Evolutionary conservation across 2,888 invertebrate species (phyloP), one percentile per base, ranked within the genome.

Genomic region (Chalcosyrphus nemorum): DNA sequence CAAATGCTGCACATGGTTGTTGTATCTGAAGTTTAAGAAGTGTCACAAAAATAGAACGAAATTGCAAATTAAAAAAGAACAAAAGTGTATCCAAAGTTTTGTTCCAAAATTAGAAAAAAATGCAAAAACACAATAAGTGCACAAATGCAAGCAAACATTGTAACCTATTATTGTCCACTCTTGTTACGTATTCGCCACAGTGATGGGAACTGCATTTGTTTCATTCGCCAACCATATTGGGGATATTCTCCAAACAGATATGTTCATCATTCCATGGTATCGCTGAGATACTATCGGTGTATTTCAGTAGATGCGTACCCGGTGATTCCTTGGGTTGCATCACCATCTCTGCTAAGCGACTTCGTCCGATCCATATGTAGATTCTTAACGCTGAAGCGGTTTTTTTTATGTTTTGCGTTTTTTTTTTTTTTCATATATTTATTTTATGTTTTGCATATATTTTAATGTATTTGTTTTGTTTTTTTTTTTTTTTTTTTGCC

Each of bases 351-450:
- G 82, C 82, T 29, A 82, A 66, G 7, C 61, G 77, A 29, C 72
- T 63, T 5, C 61, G 66, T 68, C 77, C 82, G 13, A 82, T 74
- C 77, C 82, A 78, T 61, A 63, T 82, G 72, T 68, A 82, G 38
- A 82, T 82, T 71, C 77, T 82, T 43, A 82, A 38, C 41, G 82
- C 82, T 82, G 71, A 76, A 59, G 65, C 75, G 47, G 61, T 56
- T 15, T 9, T 6, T 54, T 15, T 35, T 54, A 17, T 27, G 9
- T 9, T 9, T 54, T 17, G 27, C 41, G 17, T 38, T 32, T 38
- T 38, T 4, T 57, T 17, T 21, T 57, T 27, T 35, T 27, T 9
- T 41, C n/a, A n/a, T n/a, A n/a, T n/a, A n/a, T n/a, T n/a, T n/a
- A n/a, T n/a, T n/a, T n/a, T n/a, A n/a, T n/a, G n/a, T n/a, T n/a